Percentiles rank a stretch among this genome's conserved stretches.
Conservation (phyloP, 1,140 invertebrate species). For the Gonioctena quinquepunctata region DNA sequence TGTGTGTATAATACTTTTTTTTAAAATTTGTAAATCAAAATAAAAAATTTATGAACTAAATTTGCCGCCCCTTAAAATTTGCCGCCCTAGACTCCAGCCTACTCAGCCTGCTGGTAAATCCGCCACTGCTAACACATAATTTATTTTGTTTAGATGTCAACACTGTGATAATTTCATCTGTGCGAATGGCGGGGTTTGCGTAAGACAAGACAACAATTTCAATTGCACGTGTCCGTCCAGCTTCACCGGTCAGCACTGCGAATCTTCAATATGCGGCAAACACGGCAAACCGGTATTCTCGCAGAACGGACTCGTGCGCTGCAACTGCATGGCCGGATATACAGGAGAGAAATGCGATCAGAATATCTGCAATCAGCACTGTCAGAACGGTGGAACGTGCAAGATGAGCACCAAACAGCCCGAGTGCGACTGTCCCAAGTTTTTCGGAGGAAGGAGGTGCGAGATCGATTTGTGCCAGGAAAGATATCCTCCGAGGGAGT, state of each 20-base stretch:
- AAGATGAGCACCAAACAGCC: conserved; percentile 47
- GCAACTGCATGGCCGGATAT: conserved; percentile 58
- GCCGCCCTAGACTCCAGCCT: too few relatives aligned
- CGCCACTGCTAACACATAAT: too few relatives aligned
- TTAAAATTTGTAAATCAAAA: too few relatives aligned
- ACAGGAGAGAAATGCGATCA: conserved; percentile 64
- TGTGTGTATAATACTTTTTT: too few relatives aligned
- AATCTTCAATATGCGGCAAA: conserved; percentile 37
- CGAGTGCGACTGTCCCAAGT: conserved; percentile 55
- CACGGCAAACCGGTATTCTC: conserved; percentile 29
- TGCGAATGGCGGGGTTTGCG: conserved; percentile 49
- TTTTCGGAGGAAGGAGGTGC: conserved; percentile 57
- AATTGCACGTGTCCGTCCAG: conserved; percentile 45
- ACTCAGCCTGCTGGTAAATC: too few relatives aligned
- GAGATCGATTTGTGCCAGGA: conserved; percentile 47
- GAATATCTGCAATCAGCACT: conserved; percentile 60
- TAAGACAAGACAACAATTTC: conserved; percentile 19
- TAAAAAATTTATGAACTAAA: too few relatives aligned
- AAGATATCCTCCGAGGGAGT: conserved; percentile 11
- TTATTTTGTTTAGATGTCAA: conserved; percentile 46
- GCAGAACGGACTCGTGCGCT: conserved; percentile 33
- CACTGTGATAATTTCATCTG: conserved; percentile 48
- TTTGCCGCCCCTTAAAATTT: too few relatives aligned
- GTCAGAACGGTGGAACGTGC: conserved; percentile 62
- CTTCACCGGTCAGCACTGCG: conserved; percentile 36